Percentiles rank a stretch among this genome's conserved stretches.
phyloP scores from a whole-genome alignment of 2,888 invertebrate species.

The Seira musarum region DNA sequence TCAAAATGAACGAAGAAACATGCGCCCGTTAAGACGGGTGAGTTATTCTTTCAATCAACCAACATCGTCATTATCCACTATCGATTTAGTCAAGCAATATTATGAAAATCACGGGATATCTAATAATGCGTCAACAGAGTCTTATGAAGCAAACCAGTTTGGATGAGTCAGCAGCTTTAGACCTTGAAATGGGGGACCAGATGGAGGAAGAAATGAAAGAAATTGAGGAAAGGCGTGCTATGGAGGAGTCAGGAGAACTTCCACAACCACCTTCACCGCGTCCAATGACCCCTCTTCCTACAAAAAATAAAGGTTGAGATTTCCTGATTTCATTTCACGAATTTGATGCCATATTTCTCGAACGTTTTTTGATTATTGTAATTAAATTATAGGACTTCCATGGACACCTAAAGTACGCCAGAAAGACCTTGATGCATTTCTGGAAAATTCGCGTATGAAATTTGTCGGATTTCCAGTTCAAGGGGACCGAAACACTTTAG shows the following conservation, averaged over 20 bases:
- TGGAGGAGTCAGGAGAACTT: slow-evolving; percentile 73
- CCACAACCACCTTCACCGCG: slow-evolving; percentile 75
- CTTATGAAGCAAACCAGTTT: slow-evolving; percentile 94
- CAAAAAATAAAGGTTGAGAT: slow-evolving; percentile 70
- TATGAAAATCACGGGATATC: too few relatives aligned
- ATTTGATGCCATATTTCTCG: slow-evolving; percentile 50
- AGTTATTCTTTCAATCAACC: slow-evolving; percentile 62
- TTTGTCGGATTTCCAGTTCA: slow-evolving; percentile 95
- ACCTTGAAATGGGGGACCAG: slow-evolving; percentile 78
- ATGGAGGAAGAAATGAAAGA: slow-evolving; percentile 73
- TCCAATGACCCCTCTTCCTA: slow-evolving; percentile 74
- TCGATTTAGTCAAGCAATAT: not conserved
- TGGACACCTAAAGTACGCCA: slow-evolving; percentile 97
- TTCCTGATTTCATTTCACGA: not conserved
- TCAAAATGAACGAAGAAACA: slow-evolving; percentile 84
- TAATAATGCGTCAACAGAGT: slow-evolving; percentile 74
- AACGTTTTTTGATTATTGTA: slow-evolving; percentile 45
- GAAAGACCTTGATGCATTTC: slow-evolving; percentile 92
- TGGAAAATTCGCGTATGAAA: slow-evolving; percentile 92
- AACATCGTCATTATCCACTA: not conserved
- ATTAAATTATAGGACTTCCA: slow-evolving; percentile 79
- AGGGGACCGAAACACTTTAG: slow-evolving; percentile 87
- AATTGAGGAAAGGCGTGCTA: slow-evolving; percentile 72
- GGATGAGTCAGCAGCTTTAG: slow-evolving; percentile 86
- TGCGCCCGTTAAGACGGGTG: slow-evolving; percentile 80